A percentile compares a stretch with the other conserved stretches of the same genome.
phyloP scores from a whole-genome alignment of 1,140 invertebrate genomes.

The Adoxophyes honmai region DNA sequence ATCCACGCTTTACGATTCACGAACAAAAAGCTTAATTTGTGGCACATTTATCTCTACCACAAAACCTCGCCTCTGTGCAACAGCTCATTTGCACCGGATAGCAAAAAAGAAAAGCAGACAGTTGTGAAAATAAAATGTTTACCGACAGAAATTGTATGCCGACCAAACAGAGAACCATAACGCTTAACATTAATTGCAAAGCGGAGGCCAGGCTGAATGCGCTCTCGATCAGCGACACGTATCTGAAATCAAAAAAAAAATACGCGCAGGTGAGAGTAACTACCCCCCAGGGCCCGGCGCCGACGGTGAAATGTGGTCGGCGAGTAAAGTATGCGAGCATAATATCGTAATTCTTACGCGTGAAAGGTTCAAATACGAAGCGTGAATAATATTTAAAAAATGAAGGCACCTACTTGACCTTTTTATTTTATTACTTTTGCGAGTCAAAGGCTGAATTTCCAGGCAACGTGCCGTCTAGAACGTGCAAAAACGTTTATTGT shows the following conservation, averaged over 20 bases:
- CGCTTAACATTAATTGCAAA: conserved; percentile 71
- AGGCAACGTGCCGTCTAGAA: no score
- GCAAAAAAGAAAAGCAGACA: no score
- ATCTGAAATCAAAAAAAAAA: conserved; percentile 47
- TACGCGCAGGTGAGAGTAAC: background rate
- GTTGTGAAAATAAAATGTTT: conserved; percentile 5
- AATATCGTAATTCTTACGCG: background rate
- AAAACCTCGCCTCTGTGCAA: no score
- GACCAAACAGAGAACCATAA: conserved; percentile 69
- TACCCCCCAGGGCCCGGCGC: background rate
- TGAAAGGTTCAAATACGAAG: background rate
- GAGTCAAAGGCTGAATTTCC: no score
- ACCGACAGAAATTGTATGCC: conserved; percentile 71
- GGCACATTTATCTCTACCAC: no score
- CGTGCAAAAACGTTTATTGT: no score
- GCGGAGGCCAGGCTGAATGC: conserved; percentile 72
- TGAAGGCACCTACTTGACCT: no score
- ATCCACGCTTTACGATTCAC: no score
- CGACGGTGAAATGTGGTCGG: conserved; percentile 2
- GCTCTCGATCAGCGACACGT: conserved; percentile 66
- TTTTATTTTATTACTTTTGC: no score
- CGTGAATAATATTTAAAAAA: background rate
- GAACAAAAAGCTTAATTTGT: no score
- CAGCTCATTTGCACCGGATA: no score
- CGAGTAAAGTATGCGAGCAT: background rate